phyloP scores from a whole-genome alignment of 2,888 invertebrate genomes.

The Sinotaia quadrata region DNA sequence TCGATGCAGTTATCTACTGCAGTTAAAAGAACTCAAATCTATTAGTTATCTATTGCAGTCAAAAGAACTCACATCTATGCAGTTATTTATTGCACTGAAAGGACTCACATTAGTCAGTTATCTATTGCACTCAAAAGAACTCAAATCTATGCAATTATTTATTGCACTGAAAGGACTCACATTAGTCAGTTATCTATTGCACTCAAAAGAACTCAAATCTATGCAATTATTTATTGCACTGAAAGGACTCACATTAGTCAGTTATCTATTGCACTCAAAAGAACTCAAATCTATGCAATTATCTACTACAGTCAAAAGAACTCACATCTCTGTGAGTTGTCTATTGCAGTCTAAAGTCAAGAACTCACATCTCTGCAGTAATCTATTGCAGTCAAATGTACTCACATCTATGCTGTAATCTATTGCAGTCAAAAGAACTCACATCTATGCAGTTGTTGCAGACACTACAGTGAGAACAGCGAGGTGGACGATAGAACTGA shows the following conservation, averaged over 20 bases:
- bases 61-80: conserved; percentile 77
- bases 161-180: conserved; percentile 93
- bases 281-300: no score
- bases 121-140: conserved; percentile 28
- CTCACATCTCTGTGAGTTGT: no score
- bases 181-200: background rate
- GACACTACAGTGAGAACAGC: conserved; percentile 99
- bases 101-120: conserved; percentile 74
- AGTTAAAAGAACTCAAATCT: background rate
- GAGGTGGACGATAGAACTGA: conserved; percentile 98
- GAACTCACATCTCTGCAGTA: no score
- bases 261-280: no score
- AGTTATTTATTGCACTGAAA: conserved; percentile 99
- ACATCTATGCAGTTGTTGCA: conserved; percentile 92
- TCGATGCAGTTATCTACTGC: no score
- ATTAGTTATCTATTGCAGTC: background rate
- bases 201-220: conserved; percentile 69
- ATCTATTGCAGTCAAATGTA: no score
- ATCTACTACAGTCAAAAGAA: no score
- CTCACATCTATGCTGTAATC: background rate
- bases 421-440: conserved; percentile 38
- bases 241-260: no score
- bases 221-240: conserved; percentile 98
- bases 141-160: conserved; percentile 87
- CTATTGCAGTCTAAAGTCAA: no score